Conservation (phyloP, 2,113 vertebrate species). For the Porphyrio hochstetteri region DNA sequence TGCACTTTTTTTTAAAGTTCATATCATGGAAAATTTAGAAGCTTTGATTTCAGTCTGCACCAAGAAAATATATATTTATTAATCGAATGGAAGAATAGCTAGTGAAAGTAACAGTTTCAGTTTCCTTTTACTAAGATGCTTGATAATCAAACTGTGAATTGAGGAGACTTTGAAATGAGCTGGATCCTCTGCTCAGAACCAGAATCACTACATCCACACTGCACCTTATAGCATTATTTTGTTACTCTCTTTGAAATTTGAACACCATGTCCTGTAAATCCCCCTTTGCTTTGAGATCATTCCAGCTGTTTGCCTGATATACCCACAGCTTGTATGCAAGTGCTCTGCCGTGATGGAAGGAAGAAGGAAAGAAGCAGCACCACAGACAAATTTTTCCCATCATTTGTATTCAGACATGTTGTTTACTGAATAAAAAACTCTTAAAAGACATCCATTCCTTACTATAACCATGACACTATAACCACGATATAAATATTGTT, state of each 20-base stretch:
- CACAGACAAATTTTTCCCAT: not conserved
- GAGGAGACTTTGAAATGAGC: not conserved
- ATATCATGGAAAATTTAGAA: not conserved
- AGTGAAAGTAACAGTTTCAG: not conserved
- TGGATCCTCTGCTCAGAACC: not conserved
- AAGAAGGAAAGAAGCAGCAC: not conserved
- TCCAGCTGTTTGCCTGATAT: not conserved
- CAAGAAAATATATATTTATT: not conserved
- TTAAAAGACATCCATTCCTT: not conserved
- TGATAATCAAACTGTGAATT: not conserved
- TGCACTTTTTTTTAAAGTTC: not conserved
- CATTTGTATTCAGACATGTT: not conserved
- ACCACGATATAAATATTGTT: not conserved
- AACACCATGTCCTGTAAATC: not conserved
- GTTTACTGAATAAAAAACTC: not conserved
- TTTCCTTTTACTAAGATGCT: not conserved
- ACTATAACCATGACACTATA: not conserved
- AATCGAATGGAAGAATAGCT: not conserved
- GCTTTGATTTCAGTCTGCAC: not conserved
- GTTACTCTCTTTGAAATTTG: not conserved
- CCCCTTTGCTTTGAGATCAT: not conserved
- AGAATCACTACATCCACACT: not conserved
- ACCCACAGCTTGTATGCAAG: not conserved
- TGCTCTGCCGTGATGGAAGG: not conserved
- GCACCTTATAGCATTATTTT: not conserved